Percentiles rank a stretch among this genome's conserved stretches.
phyloP scores from a whole-genome alignment of 2,888 invertebrate genomes.

The Drosophila sordidula region DNA sequence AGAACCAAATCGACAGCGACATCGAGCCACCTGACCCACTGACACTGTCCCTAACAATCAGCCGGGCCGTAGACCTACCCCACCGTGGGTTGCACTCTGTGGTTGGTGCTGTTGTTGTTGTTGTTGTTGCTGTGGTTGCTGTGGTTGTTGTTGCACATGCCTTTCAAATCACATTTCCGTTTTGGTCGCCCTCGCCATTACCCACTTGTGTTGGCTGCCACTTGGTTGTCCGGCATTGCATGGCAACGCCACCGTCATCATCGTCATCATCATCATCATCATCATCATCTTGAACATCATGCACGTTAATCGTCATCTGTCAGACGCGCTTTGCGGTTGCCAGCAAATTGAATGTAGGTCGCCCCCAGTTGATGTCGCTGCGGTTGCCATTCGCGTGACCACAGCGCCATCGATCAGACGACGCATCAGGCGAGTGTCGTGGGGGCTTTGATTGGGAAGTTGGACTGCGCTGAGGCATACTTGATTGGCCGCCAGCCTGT shows the following conservation, averaged over 20 bases:
- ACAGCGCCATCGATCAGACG: constrained; percentile 74
- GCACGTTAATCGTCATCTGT: constrained; percentile 73
- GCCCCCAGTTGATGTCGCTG: constrained; percentile 53
- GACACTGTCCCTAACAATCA: constrained; percentile 50
- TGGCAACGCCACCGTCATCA: constrained; percentile 25
- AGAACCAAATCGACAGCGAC: constrained; percentile 13
- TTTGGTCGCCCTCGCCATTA: constrained; percentile 50
- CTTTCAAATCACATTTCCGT: constrained; percentile 76
- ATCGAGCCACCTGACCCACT: constrained; percentile 53
- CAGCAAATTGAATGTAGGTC: constrained; percentile 79
- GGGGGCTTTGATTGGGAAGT: background rate
- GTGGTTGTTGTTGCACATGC: constrained; percentile 18
- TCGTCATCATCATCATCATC: constrained; percentile 25
- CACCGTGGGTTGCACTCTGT: constrained; percentile 3
- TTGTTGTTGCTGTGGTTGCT: constrained; percentile 3
- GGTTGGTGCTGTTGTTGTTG: background rate
- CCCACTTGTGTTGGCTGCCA: constrained; percentile 25
- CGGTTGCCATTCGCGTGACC: constrained; percentile 73
- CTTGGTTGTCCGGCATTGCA: constrained; percentile 2
- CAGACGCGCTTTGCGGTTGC: constrained; percentile 76
- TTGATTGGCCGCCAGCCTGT: constrained; percentile 69
- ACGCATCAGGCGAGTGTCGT: constrained; percentile 7
- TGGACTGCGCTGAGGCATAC: constrained; percentile 9
- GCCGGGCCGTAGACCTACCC: constrained; percentile 33
- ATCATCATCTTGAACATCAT: constrained; percentile 57